Percentiles rank a stretch among this genome's conserved stretches.
phyloP scores from a whole-genome alignment of 2,888 invertebrate genomes.

The Keiferia lycopersicella region DNA sequence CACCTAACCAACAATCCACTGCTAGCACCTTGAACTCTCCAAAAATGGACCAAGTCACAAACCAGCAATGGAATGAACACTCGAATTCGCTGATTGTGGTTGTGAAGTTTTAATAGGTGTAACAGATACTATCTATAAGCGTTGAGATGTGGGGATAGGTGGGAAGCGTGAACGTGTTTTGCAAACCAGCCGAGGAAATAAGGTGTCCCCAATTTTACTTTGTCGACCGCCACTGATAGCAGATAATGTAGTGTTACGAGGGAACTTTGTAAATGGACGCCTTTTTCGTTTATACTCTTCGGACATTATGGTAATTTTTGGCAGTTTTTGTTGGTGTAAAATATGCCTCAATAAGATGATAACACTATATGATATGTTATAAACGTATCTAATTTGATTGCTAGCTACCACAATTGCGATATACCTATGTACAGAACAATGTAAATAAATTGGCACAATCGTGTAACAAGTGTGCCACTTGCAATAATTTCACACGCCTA shows the following conservation, averaged over 20 bases:
- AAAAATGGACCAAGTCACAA: conserved; percentile 26
- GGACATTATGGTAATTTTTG: conserved; percentile 37
- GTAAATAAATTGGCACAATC: conserved; percentile 12
- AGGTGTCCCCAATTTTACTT: conserved; percentile 78
- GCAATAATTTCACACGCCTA: conserved; percentile 58
- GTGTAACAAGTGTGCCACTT: conserved; percentile 27
- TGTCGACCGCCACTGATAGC: conserved; percentile 73
- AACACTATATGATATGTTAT: neutral
- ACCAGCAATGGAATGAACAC: conserved; percentile 48
- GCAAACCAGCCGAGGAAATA: conserved; percentile 78
- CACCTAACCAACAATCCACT: conserved; percentile 41
- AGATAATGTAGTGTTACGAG: conserved; percentile 70
- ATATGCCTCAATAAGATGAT: conserved; percentile 1
- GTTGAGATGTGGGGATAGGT: conserved; percentile 80
- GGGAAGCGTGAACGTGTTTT: conserved; percentile 80
- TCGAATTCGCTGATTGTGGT: conserved; percentile 10
- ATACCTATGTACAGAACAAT: conserved; percentile 17
- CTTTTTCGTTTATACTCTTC: conserved; percentile 54
- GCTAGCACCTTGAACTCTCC: conserved; percentile 34
- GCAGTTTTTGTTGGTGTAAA: conserved; percentile 5
- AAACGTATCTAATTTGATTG: conserved; percentile 4
- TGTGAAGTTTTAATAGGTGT: conserved; percentile 59
- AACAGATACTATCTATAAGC: conserved; percentile 79
- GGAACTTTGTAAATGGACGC: conserved; percentile 59
- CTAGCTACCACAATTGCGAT: neutral